phyloP scores from a whole-genome alignment of 2,888 invertebrate species.

The Rhamnusium bicolor region DNA sequence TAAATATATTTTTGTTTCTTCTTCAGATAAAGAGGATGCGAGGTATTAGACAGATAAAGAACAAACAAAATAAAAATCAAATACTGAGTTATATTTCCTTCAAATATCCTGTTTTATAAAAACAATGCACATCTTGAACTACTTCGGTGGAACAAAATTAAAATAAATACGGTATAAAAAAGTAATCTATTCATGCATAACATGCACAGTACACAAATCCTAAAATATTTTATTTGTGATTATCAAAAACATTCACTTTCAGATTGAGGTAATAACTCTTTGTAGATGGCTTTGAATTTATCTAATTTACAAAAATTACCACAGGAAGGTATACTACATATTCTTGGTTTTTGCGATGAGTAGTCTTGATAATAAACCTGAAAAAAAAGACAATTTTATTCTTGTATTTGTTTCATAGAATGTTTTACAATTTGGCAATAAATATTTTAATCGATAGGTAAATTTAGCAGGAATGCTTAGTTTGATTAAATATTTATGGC shows the following conservation, averaged over 20 bases:
- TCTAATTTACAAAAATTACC: constrained; percentile 48
- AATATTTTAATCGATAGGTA: too few species aligned
- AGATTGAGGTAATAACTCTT: constrained; percentile 46
- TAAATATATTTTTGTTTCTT: not conserved
- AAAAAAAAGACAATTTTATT: too few species aligned
- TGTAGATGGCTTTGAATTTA: constrained; percentile 44
- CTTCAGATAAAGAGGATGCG: not conserved
- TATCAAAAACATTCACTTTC: constrained; percentile 51
- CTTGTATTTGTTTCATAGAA: too few species aligned
- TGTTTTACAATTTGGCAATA: too few species aligned
- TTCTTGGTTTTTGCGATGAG: constrained; percentile 43
- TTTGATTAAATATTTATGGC: too few species aligned
- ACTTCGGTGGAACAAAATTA: not conserved
- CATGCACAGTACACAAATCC: too few species aligned
- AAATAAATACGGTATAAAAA: not conserved
- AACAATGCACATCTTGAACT: not conserved
- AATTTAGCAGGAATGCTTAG: too few species aligned
- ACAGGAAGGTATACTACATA: constrained; percentile 45
- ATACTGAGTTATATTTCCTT: not conserved
- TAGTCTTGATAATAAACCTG: constrained; percentile 61
- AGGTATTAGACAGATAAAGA: not conserved
- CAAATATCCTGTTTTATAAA: not conserved
- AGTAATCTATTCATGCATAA: not conserved
- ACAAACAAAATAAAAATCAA: not conserved
- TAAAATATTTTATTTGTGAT: not conserved